phyloP scores from a whole-genome alignment of 2,113 vertebrate genomes.

The Sula dactylatra region DNA sequence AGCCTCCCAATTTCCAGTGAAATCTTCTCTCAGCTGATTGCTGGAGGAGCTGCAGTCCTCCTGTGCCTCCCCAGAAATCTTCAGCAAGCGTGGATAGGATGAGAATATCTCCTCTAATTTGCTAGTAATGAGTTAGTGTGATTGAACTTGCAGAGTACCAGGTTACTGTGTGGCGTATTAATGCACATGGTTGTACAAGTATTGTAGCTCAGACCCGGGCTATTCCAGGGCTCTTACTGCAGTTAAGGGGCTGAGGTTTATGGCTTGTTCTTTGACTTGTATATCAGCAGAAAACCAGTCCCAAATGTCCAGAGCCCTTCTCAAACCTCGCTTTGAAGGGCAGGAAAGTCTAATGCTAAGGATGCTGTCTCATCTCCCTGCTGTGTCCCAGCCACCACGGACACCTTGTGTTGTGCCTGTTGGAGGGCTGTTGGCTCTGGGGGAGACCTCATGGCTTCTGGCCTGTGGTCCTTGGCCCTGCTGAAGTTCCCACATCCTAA shows the following conservation, averaged over 20 bases:
- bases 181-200: accelerated
- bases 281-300: not conserved
- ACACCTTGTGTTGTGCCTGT: accelerated
- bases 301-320: not conserved
- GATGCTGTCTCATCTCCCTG: not conserved
- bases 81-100: not conserved
- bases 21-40: not conserved
- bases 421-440: not conserved
- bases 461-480: not conserved
- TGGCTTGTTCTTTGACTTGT: not conserved
- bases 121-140: not conserved
- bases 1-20: accelerated
- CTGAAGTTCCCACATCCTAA: not conserved
- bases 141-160: not conserved
- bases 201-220: not conserved
- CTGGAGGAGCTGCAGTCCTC: not conserved
- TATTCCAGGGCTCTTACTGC: not conserved
- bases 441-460: not conserved
- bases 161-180: accelerated
- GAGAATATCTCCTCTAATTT: not conserved
- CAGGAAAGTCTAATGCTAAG: not conserved
- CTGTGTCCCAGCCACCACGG: not conserved
- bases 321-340: not conserved
- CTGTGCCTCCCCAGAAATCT: not conserved
- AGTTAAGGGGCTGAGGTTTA: not conserved